These are phyloP conservation scores for Spheniscus humboldti DNA, from an alignment of 2,797 vertebrate species.

Conservation along the genomic window DNA sequence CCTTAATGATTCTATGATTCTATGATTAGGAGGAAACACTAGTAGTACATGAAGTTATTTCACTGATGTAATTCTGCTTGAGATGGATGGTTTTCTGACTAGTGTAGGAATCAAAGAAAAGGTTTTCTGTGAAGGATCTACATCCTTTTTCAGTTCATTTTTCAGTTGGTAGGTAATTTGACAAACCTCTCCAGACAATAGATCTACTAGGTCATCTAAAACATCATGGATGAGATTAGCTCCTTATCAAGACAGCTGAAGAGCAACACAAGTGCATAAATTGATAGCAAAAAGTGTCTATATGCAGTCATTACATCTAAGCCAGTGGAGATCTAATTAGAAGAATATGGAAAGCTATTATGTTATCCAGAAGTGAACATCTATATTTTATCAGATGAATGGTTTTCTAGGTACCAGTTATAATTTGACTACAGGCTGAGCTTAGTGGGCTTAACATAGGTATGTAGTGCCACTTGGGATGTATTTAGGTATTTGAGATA, in stretches of 20 bases:
- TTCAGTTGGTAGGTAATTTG: not conserved
- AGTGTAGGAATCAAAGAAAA: not conserved
- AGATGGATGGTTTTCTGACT: not conserved
- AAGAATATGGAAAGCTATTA: not conserved
- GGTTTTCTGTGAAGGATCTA: not conserved
- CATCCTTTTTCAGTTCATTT: not conserved
- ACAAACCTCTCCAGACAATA: not conserved
- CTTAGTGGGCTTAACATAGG: not conserved
- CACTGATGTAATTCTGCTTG: not conserved
- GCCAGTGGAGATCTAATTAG: not conserved
- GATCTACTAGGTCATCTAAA: not conserved
- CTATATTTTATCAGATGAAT: not conserved
- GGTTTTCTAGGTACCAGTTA: not conserved
- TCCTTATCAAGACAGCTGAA: not conserved
- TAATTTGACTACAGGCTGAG: not conserved
- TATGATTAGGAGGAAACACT: not conserved
- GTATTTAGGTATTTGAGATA: not conserved
- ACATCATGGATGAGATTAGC: not conserved
- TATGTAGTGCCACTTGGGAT: not conserved
- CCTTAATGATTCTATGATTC: no score
- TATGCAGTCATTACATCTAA: not conserved
- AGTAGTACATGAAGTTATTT: not conserved
- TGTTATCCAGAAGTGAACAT: not conserved
- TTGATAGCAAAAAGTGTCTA: not conserved
- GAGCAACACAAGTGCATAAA: not conserved